Evolutionary conservation across 2,888 invertebrate species (phyloP), one percentile per base, ranked within the genome.

Genomic region (Chrysodeixis includens): DNA sequence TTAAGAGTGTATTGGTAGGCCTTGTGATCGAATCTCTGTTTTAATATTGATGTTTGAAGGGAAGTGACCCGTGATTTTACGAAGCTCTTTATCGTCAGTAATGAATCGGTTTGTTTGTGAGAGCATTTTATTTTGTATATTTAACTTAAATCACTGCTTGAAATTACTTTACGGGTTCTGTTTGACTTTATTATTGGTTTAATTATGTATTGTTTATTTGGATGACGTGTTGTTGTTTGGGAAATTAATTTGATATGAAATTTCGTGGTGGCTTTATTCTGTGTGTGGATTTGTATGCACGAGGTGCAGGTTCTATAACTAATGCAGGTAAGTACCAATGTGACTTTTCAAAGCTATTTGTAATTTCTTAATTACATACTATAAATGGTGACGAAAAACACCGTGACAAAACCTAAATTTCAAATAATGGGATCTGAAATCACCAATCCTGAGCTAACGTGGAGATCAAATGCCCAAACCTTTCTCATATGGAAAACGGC

Each of bases 41-140:
- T 73, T 66, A 79, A 74, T 74, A 71, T 80, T 74, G 49, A 69
- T 77, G 64, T 56, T 61, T 53, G 71, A 56, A 72, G 74, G 80
- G 68, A 79, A 74, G 68, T 59, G 62, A 58, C 59, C 69, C 51
- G 63, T 53, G 73, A 66, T 63, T 79, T 66, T 40, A 64, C 67
- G 16, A 16, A 61, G 59, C 66, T 67, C 57, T 76, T 70, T 76
- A 69, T 71, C 69, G 49, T 46, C 18, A 40, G 44, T 68, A 74
- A 74, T 79, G 66, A 69, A 76, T 69, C 63, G 64, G 65, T 66
- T 53, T 49, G 32, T 72, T 76, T 49, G 56, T 10, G 49, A 35
- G 46, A 22, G 18, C 44, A 56, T 20, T 32, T 20, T 46, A 30
- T 16, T 63, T 65, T 40, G 58, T 62, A 56, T 65, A 49, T 49